Percentiles rank a stretch among this genome's conserved stretches.
These are phyloP conservation scores for Drosophila erecta DNA, from an alignment of 1,140 invertebrate genomes.

Conservation along the genomic window DNA sequence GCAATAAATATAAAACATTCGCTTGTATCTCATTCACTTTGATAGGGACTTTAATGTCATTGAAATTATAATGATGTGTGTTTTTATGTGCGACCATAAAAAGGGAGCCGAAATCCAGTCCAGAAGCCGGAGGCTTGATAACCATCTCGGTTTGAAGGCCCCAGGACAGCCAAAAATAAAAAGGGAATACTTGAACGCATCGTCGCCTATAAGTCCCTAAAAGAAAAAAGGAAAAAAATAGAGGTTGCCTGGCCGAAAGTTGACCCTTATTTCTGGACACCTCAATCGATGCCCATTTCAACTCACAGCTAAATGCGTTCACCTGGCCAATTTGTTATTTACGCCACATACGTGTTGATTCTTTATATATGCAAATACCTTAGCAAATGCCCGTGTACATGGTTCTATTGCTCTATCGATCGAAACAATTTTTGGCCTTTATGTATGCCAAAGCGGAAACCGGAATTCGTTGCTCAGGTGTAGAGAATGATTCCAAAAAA, in stretches of 20 bases:
- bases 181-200: constrained; percentile 17
- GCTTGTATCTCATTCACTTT: constrained; percentile 73
- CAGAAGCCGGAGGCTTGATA: not conserved
- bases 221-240: not conserved
- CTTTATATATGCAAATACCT: constrained; percentile 73
- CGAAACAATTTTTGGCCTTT: constrained; percentile 29
- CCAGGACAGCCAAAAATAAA: not conserved
- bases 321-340: constrained; percentile 75
- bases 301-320: constrained; percentile 15
- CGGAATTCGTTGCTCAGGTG: constrained; percentile 13
- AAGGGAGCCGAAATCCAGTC: not conserved
- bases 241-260: not conserved
- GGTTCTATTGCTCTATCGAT: constrained; percentile 46
- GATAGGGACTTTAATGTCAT: constrained; percentile 81
- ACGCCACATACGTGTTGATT: constrained; percentile 77
- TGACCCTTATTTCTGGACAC: constrained; percentile 29
- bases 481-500: not conserved
- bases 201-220: constrained; percentile 14
- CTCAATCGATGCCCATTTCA: constrained; percentile 12
- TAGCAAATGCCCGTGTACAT: constrained; percentile 27
- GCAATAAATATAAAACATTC: constrained; percentile 73
- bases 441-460: constrained; percentile 41
- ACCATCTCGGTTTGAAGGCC: constrained; percentile 7
- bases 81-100: constrained; percentile 70
- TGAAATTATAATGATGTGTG: constrained; percentile 83